Percentiles rank a stretch among this genome's conserved stretches.
These are phyloP conservation scores for Carpatolechia fugitivella DNA, from an alignment of 2,888 invertebrate genomes.

Conservation along the genomic window DNA sequence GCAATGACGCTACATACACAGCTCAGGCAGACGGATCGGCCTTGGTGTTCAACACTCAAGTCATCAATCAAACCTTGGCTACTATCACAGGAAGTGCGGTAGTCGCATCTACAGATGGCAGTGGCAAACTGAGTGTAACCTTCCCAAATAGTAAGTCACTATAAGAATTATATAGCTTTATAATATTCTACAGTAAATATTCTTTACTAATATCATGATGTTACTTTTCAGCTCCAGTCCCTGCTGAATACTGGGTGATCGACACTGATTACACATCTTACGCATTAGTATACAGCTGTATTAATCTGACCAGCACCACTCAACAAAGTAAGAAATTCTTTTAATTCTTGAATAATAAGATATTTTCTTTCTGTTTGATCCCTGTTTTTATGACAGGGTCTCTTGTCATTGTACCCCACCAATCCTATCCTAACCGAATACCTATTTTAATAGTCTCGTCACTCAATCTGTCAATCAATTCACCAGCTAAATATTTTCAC, in stretches of 20 bases:
- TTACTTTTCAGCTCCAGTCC: constrained; percentile 36
- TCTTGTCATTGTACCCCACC: too few relatives aligned
- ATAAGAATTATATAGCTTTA: too few relatives aligned
- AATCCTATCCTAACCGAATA: too few relatives aligned
- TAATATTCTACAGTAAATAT: background rate
- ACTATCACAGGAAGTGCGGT: constrained; percentile 43
- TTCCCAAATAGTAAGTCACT: constrained; percentile 48
- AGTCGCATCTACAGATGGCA: constrained; percentile 74
- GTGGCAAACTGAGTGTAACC: constrained; percentile 79
- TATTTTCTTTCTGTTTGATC: constrained; percentile 32
- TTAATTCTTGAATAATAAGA: too few relatives aligned
- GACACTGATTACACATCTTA: constrained; percentile 82
- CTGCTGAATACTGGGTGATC: constrained; percentile 78
- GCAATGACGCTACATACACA: constrained; percentile 47
- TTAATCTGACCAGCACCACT: constrained; percentile 29
- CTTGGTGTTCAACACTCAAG: constrained; percentile 45
- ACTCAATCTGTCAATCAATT: background rate
- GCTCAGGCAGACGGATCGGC: constrained; percentile 28
- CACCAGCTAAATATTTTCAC: too few relatives aligned
- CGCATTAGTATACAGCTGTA: constrained; percentile 82
- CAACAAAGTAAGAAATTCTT: constrained; percentile 54
- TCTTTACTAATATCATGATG: background rate
- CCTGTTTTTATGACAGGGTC: too few relatives aligned
- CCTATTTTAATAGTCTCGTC: too few relatives aligned
- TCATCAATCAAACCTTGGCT: constrained; percentile 38